Base-by-base conservation (phyloP, 1,140 invertebrate species). In the Zaprionus taronus region DNA sequence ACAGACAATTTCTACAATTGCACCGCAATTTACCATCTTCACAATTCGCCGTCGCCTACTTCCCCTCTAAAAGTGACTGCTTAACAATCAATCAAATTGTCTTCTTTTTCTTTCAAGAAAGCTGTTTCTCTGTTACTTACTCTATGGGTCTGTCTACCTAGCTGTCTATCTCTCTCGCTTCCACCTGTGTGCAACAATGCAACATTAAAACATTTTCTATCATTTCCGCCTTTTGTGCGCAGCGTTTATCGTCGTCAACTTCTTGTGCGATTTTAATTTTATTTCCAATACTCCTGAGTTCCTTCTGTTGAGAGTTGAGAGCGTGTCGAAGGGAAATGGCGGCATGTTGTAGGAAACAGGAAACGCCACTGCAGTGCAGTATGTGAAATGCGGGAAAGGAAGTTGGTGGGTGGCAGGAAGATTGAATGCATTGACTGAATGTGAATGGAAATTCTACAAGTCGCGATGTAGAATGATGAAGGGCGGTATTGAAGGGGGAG, bases 131-230 rank as follows among this genome's bases (percentile, higher is more conserved):
- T 49, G 14, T 6, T 6, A 17, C 22, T 12, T 44, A 64, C 47
- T 61, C 60, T 60, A 44, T 20, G 2, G 24, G 41, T 36, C 5
- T 67, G 28, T 49, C 26, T 53, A 9, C 9, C 15, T 53, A 11
- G 26, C 24, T 61, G 7, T 24, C 20, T 14, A 20, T 22, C 47
- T 22, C 4, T 1, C 17, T 60, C 22, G 7, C 20, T n/a, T 49
- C 15, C 56, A 4, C 57, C 17, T 5, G n/a, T 28, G 11, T 17
- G 17, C 14, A 12, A 31, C 41, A 36, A 28, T 69, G 84, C 73
- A 89, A 87, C 84, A 87, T 87, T 87, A 87, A 87, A 89, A 84
- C 84, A 89, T 81, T 89, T 83, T 87, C 84, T 84, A 89, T 87
- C 78, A 89, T 83, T 89, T 87, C 84, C 84, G 84, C 44, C 65